Base-by-base conservation (phyloP, 2,113 vertebrate genomes). In the Hippocampus guttulatus region DNA sequence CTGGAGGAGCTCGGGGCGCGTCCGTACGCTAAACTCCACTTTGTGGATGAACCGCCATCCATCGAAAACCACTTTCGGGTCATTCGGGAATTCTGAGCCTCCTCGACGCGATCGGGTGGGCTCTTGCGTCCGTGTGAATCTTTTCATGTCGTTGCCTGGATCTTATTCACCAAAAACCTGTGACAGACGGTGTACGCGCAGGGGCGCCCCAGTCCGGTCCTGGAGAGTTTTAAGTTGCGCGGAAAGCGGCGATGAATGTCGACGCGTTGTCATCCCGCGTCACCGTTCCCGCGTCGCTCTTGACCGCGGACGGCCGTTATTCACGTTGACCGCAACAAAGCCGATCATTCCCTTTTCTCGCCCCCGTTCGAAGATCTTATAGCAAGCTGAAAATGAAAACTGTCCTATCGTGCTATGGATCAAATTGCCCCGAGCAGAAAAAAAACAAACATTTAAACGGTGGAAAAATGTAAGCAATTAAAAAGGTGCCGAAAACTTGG, bases 61-160 rank as follows among this genome's bases (percentile, higher is more conserved):
- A 93, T 99, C 81, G 92, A 96, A 54, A 98, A 98, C 88, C 97
- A 98, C 88, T 99, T 99, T 91, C 92, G 93, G 88, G 93, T 98
- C 85, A 94, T 99, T 78, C 92, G 92, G 90, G 91, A 92, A 70
- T 93, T 93, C 52, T 93, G 88, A 93, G 68, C 8, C 12, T 9
- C 3, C 15, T 8, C 18, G 16, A 14, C 16, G 12, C 11, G 5
- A 0, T 23, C 1, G 55, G 55, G 25, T 25, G 30, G 30, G 30
- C 5, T 5, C 5, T 30, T 30, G 2, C 3, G 30, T 30, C 30
- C 8, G 0, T n/a, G 1, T 23, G 20, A 5, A 54, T 21, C 20
- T 23, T 55, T 52, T n/a, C 20, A 7, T 18, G 16, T 8, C 5
- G 8, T 5, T 20, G 16, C 7, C 8, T 45, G 43, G 43, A 45